Evolutionary conservation across 2,797 vertebrate species (phyloP).

Genomic region (Enteromius fasciolatus): DNA sequence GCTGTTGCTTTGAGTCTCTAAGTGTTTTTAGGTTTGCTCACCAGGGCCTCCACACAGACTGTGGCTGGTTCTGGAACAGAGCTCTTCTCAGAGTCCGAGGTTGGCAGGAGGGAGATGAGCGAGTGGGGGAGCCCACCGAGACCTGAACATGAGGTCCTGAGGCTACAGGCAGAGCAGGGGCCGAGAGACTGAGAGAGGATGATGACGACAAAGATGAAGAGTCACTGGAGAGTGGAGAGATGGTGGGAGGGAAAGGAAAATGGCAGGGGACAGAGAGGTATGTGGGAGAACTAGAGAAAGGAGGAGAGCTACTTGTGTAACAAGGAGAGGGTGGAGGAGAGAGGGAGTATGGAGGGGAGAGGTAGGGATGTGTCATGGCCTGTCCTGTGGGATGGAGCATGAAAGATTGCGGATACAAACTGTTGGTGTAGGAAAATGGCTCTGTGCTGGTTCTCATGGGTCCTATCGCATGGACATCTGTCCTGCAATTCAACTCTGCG

Average conservation of each 20-base stretch:
- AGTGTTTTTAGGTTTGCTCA: constrained; percentile 31
- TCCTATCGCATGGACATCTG: constrained; percentile 19
- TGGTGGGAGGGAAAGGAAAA: constrained; percentile 58
- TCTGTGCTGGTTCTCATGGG: constrained; percentile 39
- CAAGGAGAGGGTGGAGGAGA: constrained; percentile 66
- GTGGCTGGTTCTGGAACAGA: constrained; percentile 52
- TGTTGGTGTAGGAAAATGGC: constrained; percentile 44
- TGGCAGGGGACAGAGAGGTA: constrained; percentile 60
- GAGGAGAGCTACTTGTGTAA: constrained; percentile 56
- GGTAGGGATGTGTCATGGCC: constrained; percentile 52
- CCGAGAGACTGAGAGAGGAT: constrained; percentile 50
- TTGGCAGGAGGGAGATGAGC: not conserved
- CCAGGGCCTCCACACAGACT: constrained; percentile 62
- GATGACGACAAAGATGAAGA: constrained; percentile 43
- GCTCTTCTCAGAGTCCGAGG: constrained; percentile 55
- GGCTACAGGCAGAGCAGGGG: constrained; percentile 10
- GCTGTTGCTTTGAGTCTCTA: not conserved
- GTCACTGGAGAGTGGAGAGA: constrained; percentile 56
- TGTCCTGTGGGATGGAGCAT: constrained; percentile 51
- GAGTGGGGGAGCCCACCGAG: constrained; percentile 13
- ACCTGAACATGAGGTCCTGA: constrained; percentile 16
- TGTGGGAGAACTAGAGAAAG: constrained; percentile 56
- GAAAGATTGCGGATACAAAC: constrained; percentile 53
- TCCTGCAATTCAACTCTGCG: constrained; percentile 41
- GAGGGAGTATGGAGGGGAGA: constrained; percentile 63